Conservation (phyloP, 2,113 vertebrate genomes). For the Xiphias gladius region DNA sequence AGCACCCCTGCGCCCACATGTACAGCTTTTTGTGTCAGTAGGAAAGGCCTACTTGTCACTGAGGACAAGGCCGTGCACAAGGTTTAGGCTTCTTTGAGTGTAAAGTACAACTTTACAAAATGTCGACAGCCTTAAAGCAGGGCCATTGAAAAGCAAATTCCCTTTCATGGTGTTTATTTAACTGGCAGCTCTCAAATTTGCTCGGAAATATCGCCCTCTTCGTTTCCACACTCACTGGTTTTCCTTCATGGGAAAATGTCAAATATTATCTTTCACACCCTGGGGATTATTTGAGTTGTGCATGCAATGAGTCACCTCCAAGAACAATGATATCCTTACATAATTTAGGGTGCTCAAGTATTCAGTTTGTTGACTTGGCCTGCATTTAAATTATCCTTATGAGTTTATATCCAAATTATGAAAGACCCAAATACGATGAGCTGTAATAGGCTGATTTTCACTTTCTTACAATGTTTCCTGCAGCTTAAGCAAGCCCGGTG, state of each 20-base stretch:
- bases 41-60: constrained; percentile 42
- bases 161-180: constrained; percentile 38
- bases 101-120: constrained; percentile 38
- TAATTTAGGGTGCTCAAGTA: constrained; percentile 39
- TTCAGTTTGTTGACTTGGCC: constrained; percentile 33
- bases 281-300: constrained; percentile 48
- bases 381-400: constrained; percentile 32
- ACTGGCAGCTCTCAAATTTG: constrained; percentile 49
- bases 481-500: constrained; percentile 4
- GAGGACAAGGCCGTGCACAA: constrained; percentile 14
- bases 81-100: constrained; percentile 14
- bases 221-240: constrained; percentile 48
- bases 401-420: constrained; percentile 36
- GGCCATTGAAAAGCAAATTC: neutral
- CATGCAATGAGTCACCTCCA: constrained; percentile 30
- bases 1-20: constrained; percentile 31
- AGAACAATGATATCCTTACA: constrained; percentile 49
- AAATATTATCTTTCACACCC: constrained; percentile 53
- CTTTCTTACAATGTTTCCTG: constrained; percentile 42
- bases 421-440: constrained; percentile 35
- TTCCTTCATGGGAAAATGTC: constrained; percentile 50
- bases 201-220: constrained; percentile 48
- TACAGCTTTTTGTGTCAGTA: constrained; percentile 57
- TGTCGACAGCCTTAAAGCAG: constrained; percentile 9
- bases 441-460: constrained; percentile 39